These are phyloP conservation scores for Petrophora chlorosata DNA, from an alignment of 2,888 invertebrate species.

Conservation along the genomic window DNA sequence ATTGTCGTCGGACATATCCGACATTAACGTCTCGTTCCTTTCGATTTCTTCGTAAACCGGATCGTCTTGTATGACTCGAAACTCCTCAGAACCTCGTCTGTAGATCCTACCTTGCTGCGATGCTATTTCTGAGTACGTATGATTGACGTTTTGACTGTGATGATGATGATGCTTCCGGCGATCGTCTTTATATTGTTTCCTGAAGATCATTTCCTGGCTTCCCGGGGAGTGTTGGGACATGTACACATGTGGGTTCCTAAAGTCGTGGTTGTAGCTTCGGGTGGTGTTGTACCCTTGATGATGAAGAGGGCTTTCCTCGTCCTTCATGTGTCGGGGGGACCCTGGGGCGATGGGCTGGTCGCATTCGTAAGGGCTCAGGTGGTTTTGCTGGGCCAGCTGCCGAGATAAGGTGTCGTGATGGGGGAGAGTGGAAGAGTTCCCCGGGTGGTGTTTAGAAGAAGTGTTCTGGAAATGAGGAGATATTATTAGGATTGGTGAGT, in stretches of 20 bases:
- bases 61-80: conserved; percentile 86
- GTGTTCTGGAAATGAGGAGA: conserved; percentile 86
- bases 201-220: conserved; percentile 75
- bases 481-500: neutral
- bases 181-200: conserved; percentile 77
- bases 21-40: conserved; percentile 88
- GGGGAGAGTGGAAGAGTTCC: conserved; percentile 86
- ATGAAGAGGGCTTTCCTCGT: conserved; percentile 73
- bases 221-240: conserved; percentile 79
- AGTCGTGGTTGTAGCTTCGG: conserved; percentile 77
- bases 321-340: conserved; percentile 74
- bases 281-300: conserved; percentile 76
- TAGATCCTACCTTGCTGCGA: conserved; percentile 77
- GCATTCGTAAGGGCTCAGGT: conserved; percentile 82
- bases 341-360: conserved; percentile 73
- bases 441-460: conserved; percentile 91
- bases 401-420: conserved; percentile 85
- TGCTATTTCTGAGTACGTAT: conserved; percentile 90
- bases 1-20: conserved; percentile 90
- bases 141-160: conserved; percentile 85
- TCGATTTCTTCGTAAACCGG: conserved; percentile 93
- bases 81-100: conserved; percentile 82
- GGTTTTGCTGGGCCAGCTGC: conserved; percentile 74
- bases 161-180: conserved; percentile 78
- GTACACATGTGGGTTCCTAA: conserved; percentile 76